These are phyloP conservation scores for Drosophila repletoides DNA, from an alignment of 1,140 invertebrate genomes.

Conservation along the genomic window DNA sequence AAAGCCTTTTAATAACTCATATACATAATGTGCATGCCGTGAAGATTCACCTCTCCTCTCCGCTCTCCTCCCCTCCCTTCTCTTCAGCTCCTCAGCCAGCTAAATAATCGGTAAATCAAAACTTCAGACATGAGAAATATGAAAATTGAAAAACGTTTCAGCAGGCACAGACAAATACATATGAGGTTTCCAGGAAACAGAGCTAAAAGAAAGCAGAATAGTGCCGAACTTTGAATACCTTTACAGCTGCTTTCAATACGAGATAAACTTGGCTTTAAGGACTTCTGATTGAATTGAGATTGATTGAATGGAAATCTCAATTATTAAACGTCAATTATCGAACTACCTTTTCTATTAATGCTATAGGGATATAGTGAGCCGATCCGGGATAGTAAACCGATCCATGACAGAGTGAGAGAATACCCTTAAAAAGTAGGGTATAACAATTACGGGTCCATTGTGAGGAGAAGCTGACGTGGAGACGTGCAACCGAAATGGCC, in stretches of 20 bases:
- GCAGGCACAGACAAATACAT: conserved; percentile 7
- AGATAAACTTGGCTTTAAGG: not conserved
- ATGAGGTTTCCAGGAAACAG: conserved; percentile 46
- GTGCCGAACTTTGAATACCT: no score
- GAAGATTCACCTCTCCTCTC: not conserved
- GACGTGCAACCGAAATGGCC: conserved; percentile 63
- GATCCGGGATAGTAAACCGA: no score
- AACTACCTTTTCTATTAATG: no score
- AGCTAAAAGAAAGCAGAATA: conserved; percentile 3
- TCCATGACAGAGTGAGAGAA: no score
- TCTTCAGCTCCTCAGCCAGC: not conserved
- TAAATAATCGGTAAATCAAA: conserved; percentile 73
- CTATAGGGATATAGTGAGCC: no score
- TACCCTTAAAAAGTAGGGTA: not conserved
- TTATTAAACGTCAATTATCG: no score
- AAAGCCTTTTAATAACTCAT: conserved; percentile 74
- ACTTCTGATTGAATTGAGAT: no score
- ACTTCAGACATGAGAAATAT: conserved; percentile 69
- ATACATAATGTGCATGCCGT: conserved; percentile 36
- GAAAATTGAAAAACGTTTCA: conserved; percentile 73
- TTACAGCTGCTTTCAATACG: no score
- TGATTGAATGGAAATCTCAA: no score
- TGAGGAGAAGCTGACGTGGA: conserved; percentile 17
- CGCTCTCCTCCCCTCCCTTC: no score
- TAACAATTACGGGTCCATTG: conserved; percentile 7